Conservation (phyloP, 2,113 vertebrate genomes). For the Panthera leo region DNA sequence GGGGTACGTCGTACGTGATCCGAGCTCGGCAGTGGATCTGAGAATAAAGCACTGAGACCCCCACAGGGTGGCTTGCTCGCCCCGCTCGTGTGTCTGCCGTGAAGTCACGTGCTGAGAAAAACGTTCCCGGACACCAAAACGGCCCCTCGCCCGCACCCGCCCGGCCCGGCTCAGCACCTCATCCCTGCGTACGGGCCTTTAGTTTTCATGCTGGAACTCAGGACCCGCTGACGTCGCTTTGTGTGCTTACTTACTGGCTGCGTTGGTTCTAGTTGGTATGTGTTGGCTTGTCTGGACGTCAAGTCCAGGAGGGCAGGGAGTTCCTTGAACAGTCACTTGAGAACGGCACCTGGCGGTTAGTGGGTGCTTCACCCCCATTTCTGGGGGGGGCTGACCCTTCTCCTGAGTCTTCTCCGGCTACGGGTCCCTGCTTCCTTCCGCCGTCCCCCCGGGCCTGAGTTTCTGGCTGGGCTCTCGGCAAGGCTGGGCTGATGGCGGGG, state of each 20-base stretch:
- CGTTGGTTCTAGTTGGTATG: not conserved
- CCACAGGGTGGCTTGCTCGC: no score
- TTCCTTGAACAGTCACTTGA: not conserved
- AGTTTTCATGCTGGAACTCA: not conserved
- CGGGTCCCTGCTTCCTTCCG: not conserved
- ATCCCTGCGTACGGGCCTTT: not conserved
- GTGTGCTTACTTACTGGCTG: no score
- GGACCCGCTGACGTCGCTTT: no score
- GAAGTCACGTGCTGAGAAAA: not conserved
- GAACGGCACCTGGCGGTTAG: fast-evolving
- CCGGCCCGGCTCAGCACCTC: fast-evolving
- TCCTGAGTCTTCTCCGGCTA: not conserved
- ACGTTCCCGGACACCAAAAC: not conserved
- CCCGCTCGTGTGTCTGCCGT: not conserved
- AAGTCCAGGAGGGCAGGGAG: not conserved
- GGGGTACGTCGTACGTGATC: fast-evolving
- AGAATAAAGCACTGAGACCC: no score
- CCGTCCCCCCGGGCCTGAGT: fast-evolving
- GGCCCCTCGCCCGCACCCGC: not conserved
- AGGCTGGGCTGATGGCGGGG: not conserved
- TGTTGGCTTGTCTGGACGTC: not conserved
- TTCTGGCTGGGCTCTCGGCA: not conserved
- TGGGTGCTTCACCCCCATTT: not conserved
- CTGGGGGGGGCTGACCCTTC: no score
- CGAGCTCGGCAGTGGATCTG: not conserved